Evolutionary conservation across 2,888 invertebrate species (phyloP).

Genomic region (Sinhomidia bicolor): DNA sequence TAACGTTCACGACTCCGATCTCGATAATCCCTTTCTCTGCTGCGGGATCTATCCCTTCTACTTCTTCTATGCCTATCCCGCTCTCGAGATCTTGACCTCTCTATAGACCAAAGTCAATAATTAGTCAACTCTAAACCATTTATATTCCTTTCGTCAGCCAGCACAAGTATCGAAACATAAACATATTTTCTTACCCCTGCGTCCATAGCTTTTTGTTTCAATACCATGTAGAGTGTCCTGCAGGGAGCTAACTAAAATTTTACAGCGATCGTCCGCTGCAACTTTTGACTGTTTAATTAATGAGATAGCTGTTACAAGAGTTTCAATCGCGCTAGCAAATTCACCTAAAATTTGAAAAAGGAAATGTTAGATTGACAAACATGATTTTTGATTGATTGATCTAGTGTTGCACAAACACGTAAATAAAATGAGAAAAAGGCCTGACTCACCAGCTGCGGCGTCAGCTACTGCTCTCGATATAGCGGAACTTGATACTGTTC

Average conservation of each 20-base stretch:
- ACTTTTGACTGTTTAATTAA: constrained; percentile 99
- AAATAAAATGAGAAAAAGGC: background rate
- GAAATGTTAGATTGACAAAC: constrained; percentile 36
- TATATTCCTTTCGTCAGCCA: no score
- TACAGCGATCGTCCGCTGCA: constrained; percentile 97
- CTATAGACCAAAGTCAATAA: constrained; percentile 81
- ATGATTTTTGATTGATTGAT: constrained; percentile 30
- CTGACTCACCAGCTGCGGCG: constrained; percentile 89
- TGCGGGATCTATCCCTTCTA: constrained; percentile 84
- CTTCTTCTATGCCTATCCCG: constrained; percentile 85
- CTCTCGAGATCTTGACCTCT: constrained; percentile 84
- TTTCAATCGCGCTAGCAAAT: constrained; percentile 99
- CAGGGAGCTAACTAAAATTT: constrained; percentile 97
- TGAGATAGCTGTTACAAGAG: constrained; percentile 98
- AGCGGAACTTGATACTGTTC: constrained; percentile 98
- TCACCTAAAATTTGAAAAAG: constrained; percentile 85
- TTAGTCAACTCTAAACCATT: no score
- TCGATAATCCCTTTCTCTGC: constrained; percentile 83
- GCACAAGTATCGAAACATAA: no score
- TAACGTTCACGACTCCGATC: constrained; percentile 82
- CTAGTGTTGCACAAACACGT: no score
- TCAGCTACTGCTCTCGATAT: constrained; percentile 98
- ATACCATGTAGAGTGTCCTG: constrained; percentile 98
- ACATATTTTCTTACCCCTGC: constrained; percentile 71
- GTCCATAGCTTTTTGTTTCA: constrained; percentile 97